Base-by-base conservation (phyloP, 2,113 vertebrate species). In the Corydoras maculifer region DNA sequence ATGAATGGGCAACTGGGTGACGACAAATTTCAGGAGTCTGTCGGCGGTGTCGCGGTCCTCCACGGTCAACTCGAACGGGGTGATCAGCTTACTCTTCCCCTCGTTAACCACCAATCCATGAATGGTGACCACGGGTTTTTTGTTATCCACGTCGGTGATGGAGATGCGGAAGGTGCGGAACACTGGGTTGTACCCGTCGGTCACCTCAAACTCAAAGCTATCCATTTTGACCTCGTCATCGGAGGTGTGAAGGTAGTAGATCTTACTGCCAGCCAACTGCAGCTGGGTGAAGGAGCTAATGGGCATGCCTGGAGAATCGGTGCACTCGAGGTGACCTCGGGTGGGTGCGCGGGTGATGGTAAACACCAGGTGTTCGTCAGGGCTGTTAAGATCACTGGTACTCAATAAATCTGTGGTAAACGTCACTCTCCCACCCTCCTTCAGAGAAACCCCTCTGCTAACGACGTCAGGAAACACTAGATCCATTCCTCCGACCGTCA, bases 141-240 rank as follows among this genome's bases (percentile, higher is more conserved):
- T 98, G 72, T 98, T 98, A 86, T 98, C 96, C 51, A 98, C 95
- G 1, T 94, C 95, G 0, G 87, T 87, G 67, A 98, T 98, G 69
- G 94, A 96, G 77, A 98, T 91, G 15, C 94, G 91, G 79, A 98
- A 98, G 0, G 95, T 98, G 70, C 95, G 94, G 79, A 95, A 98
- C 62, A 98, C 92, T 0, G 94, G 93, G 77, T 98, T 98, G 77
- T 85, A 94, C 30, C 96, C 96, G 7, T 98, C 96, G 0, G 94
- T 98, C 75, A 98, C 95, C 78, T 98, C 91, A 75, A 98, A 98
- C 79, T 98, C 95, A 82, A 98, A 98, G 75, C 95, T 97, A 80
- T 98, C 96, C 93, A 93, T 95, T 84, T 95, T 98, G 10, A 94
- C 89, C 72, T 98, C 96, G 0, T 98, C 96, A 8, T 96, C 93